Evolutionary conservation across 2,797 vertebrate species (phyloP).

Genomic region (Leptodactylus fallax): DNA sequence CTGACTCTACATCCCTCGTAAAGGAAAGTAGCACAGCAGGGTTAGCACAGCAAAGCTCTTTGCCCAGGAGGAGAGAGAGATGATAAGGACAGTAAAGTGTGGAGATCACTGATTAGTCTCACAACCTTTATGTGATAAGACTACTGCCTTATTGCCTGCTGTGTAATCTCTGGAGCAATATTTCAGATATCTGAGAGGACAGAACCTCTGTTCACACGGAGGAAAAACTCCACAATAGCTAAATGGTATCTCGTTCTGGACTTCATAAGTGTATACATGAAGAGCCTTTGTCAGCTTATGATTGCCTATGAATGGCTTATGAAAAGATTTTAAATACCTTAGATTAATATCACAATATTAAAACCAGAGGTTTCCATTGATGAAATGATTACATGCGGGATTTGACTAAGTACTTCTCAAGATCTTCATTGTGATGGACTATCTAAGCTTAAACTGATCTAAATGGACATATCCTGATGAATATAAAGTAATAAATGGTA

Average conservation of each 20-base stretch:
- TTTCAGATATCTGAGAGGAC: conserved; percentile 48
- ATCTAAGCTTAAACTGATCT: neutral
- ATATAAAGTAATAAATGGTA: too few species aligned
- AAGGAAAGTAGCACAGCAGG: conserved; percentile 57
- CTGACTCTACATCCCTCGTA: conserved; percentile 49
- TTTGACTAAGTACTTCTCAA: neutral
- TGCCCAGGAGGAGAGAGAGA: conserved; percentile 48
- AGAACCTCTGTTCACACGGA: conserved; percentile 31
- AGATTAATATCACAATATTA: neutral
- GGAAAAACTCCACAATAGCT: conserved; percentile 36
- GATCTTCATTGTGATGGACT: neutral
- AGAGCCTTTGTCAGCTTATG: neutral
- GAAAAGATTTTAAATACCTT: conserved; percentile 1
- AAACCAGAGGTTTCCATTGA: neutral
- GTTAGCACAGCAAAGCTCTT: conserved; percentile 46
- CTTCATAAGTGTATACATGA: conserved; percentile 29
- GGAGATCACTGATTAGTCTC: conserved; percentile 60
- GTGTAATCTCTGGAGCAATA: conserved; percentile 59
- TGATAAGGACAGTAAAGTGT: conserved; percentile 57
- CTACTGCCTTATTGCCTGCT: conserved; percentile 55
- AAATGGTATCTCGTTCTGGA: conserved; percentile 40
- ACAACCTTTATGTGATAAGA: conserved; percentile 55
- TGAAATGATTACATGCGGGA: conserved; percentile 4
- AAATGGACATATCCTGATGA: neutral
- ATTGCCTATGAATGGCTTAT: neutral